Conservation (phyloP, 2,797 vertebrate species). For the Rhyacichthys aspro region DNA sequence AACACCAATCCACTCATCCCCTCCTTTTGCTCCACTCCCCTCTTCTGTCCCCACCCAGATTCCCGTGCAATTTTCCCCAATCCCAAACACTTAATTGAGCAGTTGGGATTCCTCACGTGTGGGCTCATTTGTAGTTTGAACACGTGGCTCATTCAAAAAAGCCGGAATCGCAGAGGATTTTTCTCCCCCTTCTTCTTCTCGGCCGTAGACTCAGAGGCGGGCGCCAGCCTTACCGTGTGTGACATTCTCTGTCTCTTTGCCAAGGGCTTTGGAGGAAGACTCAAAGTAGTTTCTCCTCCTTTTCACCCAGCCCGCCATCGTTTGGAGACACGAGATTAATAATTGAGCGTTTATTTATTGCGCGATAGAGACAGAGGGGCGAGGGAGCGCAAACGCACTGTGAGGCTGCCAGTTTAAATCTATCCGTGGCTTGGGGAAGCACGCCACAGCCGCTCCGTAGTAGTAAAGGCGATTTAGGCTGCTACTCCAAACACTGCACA, state of each 20-base stretch:
- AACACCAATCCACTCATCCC: slow-evolving; percentile 72
- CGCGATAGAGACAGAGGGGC: slow-evolving; percentile 71
- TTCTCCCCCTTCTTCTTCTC: slow-evolving; percentile 63
- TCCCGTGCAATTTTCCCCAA: slow-evolving; percentile 78
- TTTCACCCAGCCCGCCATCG: slow-evolving; percentile 79
- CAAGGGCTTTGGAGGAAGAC: slow-evolving; percentile 87
- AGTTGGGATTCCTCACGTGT: slow-evolving; percentile 97
- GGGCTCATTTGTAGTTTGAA: slow-evolving; percentile 99
- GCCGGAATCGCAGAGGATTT: slow-evolving; percentile 89
- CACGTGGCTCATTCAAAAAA: slow-evolving; percentile 98
- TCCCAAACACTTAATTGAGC: slow-evolving; percentile 92
- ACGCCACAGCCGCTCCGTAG: slow-evolving; percentile 79
- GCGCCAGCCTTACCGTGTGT: slow-evolving; percentile 86
- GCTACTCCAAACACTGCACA: slow-evolving; percentile 74
- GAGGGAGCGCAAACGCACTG: slow-evolving; percentile 76
- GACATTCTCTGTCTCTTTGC: slow-evolving; percentile 91
- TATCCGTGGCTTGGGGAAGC: slow-evolving; percentile 79
- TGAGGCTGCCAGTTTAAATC: slow-evolving; percentile 79
- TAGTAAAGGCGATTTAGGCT: slow-evolving; percentile 73
- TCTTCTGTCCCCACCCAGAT: slow-evolving; percentile 76
- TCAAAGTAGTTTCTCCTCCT: slow-evolving; percentile 85
- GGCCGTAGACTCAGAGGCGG: slow-evolving; percentile 86
- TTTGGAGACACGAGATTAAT: slow-evolving; percentile 82
- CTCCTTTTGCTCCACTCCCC: slow-evolving; percentile 67
- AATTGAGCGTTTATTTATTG: slow-evolving; percentile 81